phyloP scores from a whole-genome alignment of 1,140 invertebrate species.

The Cyphomyrmex costatus region DNA sequence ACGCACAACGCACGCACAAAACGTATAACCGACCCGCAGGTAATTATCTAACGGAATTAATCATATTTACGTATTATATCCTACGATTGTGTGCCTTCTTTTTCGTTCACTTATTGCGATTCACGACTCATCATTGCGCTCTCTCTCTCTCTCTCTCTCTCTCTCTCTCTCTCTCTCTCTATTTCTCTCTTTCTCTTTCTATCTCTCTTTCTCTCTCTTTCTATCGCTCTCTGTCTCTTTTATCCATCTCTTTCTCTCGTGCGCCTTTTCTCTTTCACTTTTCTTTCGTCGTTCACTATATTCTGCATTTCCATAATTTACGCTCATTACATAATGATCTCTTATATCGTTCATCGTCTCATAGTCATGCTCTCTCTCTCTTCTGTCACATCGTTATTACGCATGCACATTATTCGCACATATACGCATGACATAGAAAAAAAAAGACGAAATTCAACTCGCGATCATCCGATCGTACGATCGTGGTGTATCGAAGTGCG shows the following conservation, averaged over 20 bases:
- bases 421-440: conserved; percentile 57
- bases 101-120: conserved; percentile 64
- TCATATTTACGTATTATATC: conserved; percentile 74
- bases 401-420: conserved; percentile 74
- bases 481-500: conserved; percentile 52
- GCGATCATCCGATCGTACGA: conserved; percentile 26
- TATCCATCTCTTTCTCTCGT: conserved; percentile 34
- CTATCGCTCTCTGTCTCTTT: conserved; percentile 21
- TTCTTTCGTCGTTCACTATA: conserved; percentile 42
- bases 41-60: conserved; percentile 83
- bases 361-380: conserved; percentile 61
- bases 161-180: conserved; percentile 29
- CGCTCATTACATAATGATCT: conserved; percentile 38
- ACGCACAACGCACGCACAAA: conserved; percentile 85
- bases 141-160: conserved; percentile 57
- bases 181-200: conserved; percentile 17
- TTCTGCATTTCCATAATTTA: conserved; percentile 45
- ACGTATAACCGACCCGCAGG: conserved; percentile 84
- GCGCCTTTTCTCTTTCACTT: conserved; percentile 56
- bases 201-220: conserved; percentile 29
- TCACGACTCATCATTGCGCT: conserved; percentile 69
- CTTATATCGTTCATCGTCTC: conserved; percentile 27
- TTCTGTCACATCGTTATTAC: conserved; percentile 61
- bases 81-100: conserved; percentile 70
- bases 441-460: conserved; percentile 55